Conservation (phyloP, 37 sponge, comb jelly and placozoan genomes). For the Tethya wilhelma region DNA sequence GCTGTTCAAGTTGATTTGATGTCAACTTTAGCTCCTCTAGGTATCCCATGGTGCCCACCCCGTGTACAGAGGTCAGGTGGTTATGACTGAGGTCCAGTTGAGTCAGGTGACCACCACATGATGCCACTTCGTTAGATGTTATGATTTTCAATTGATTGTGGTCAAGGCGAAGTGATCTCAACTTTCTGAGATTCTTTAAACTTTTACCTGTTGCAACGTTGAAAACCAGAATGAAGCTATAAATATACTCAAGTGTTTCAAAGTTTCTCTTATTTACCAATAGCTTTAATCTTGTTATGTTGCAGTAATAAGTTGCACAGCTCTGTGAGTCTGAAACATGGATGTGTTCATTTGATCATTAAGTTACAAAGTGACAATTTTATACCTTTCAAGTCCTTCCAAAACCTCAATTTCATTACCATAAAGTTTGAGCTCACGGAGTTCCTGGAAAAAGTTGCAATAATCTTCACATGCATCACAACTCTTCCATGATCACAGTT, state of each 20-base stretch:
- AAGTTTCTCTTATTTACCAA: slow-evolving; percentile 4
- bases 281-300: slow-evolving; percentile 14
- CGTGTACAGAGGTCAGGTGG: slow-evolving; percentile 3
- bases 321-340: neutral
- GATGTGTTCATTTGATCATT: neutral
- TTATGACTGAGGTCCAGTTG: slow-evolving; percentile 49
- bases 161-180: slow-evolving; percentile 31
- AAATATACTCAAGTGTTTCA: neutral
- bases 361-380: neutral
- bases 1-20: slow-evolving; percentile 6
- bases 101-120: slow-evolving; percentile 2
- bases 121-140: neutral
- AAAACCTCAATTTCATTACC: slow-evolving; percentile 28
- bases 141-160: slow-evolving; percentile 22
- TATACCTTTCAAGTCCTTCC: slow-evolving; percentile 43
- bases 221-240: neutral
- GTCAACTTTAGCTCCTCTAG: slow-evolving; percentile 38
- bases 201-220: slow-evolving; percentile 9
- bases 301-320: slow-evolving; percentile 27
- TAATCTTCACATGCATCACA: neutral
- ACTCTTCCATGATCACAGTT: neutral
- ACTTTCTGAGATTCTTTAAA: slow-evolving; percentile 16
- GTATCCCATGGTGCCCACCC: neutral
- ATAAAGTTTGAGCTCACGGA: slow-evolving; percentile 59
- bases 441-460: slow-evolving; percentile 1